A percentile compares a stretch with the other conserved stretches of the same genome.
Evolutionary conservation across 2,113 vertebrate species (phyloP).

Genomic region (Thalassarche chlororhynchos): DNA sequence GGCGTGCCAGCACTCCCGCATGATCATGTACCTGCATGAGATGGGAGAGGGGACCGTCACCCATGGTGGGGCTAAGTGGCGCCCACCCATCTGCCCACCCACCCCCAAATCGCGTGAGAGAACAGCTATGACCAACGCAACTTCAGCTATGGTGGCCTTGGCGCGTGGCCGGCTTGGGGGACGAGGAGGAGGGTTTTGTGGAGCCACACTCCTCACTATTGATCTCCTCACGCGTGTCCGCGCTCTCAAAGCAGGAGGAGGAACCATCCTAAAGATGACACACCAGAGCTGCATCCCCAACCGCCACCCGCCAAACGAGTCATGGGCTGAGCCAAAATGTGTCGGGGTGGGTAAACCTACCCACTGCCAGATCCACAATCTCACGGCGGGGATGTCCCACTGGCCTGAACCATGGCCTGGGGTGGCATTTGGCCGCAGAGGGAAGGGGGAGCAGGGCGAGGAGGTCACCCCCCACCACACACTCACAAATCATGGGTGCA

Average conservation of each 20-base stretch:
- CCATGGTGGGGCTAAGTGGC: fast-evolving
- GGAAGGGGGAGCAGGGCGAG: not conserved
- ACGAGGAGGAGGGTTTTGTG: not conserved
- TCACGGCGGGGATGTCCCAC: not conserved
- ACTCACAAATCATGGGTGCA: conserved; percentile 97
- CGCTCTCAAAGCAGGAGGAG: not conserved
- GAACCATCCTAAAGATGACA: not conserved
- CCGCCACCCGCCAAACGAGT: fast-evolving
- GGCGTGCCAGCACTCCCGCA: conserved; percentile 97
- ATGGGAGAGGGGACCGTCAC: not conserved
- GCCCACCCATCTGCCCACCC: not conserved
- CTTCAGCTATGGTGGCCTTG: not conserved
- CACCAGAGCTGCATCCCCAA: not conserved
- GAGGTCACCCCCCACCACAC: not conserved
- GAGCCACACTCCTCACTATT: not conserved
- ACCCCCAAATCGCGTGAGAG: not conserved
- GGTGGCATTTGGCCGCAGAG: not conserved
- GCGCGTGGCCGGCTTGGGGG: fast-evolving
- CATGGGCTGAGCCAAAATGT: not conserved
- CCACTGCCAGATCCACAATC: not conserved
- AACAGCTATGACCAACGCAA: not conserved
- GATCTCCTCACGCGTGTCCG: fast-evolving
- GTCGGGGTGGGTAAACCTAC: not conserved
- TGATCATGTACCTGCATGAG: conserved; percentile 92
- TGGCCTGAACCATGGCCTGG: not conserved